Base-by-base conservation (phyloP, 2,888 invertebrate species). In the Ceraclea dissimilis region DNA sequence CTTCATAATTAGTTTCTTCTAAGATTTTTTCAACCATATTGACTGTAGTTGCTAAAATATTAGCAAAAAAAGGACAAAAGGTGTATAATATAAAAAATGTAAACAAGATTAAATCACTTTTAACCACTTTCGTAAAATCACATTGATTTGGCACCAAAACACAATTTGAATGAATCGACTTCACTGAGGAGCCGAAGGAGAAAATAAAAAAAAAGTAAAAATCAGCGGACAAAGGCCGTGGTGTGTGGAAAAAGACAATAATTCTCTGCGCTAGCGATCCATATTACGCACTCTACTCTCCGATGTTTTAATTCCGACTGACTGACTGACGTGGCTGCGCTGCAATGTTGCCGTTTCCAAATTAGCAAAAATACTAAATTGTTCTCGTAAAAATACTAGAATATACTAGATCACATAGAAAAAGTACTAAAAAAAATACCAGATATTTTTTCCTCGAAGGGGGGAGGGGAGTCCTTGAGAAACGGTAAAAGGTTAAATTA, bases 1-100 rank as follows among this genome's bases (percentile, higher is more conserved):
- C 78, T 68, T 76, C 76, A 69, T 77, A 77, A 71, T 76, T 76
- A 71, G 77, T 76, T 69, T 78, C 78, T 73, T 78, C 78, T 66
- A 76, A 76, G 69, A 78, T 76, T 73, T 78, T 78, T 72, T 78
- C 78, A 70, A 78, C 78, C 78, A 78, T 54, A 26, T 43, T 47
- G 43, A 34, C 11, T 50, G 31, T 47, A n/a, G n/a, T n/a, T n/a
- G n/a, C n/a, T 50, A 54, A 34, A 39, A 26, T 44, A 57, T 46
- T 47, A 18, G 56, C 56, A 47, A 52, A 49, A 17, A 54, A 49
- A 57, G 47, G 43, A 43, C 19, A 57, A 52, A 49, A 49, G 21
- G 34, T 39, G 22, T 46, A 44, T 39, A 46, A 46, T 19, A 55
- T 43, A 34, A 54, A 54, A 18, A 34, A 34, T 49, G 54, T 58